Conservation (phyloP, 2,113 vertebrate genomes). For the Pithys albifrons region DNA sequence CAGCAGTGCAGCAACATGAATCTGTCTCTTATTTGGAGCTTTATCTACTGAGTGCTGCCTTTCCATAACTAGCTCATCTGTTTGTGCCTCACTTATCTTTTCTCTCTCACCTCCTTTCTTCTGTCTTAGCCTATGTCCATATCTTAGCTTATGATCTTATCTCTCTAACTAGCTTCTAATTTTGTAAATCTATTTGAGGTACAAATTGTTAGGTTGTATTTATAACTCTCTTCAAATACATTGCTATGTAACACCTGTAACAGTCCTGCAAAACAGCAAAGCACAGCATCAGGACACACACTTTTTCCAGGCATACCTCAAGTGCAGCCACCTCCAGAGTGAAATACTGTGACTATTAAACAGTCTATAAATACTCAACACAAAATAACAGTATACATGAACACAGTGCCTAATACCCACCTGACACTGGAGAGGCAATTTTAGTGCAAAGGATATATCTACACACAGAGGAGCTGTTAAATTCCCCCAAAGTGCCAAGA, state of each 20-base stretch:
- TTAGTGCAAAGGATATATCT: background rate
- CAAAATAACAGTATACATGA: background rate
- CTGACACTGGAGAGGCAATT: background rate
- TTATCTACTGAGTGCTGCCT: background rate
- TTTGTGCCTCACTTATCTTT: background rate
- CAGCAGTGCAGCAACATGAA: background rate
- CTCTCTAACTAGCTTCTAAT: background rate
- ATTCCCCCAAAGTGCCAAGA: background rate
- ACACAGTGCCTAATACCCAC: background rate
- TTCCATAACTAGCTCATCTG: background rate
- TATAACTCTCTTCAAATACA: background rate
- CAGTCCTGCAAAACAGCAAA: background rate
- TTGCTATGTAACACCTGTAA: background rate
- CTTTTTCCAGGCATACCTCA: background rate
- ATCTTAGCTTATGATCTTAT: background rate
- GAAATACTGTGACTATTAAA: background rate
- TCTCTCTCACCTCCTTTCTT: background rate
- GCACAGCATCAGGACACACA: rapidly evolving
- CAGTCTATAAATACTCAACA: background rate
- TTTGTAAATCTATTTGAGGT: background rate
- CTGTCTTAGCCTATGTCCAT: rapidly evolving
- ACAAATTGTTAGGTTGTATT: background rate
- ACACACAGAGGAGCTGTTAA: background rate
- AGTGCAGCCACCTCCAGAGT: background rate
- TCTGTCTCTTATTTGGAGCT: background rate